Evolutionary conservation across 2,113 vertebrate genomes (phyloP), one percentile per base, ranked within the genome.

Genomic region (Lichenostomus cassidix): DNA sequence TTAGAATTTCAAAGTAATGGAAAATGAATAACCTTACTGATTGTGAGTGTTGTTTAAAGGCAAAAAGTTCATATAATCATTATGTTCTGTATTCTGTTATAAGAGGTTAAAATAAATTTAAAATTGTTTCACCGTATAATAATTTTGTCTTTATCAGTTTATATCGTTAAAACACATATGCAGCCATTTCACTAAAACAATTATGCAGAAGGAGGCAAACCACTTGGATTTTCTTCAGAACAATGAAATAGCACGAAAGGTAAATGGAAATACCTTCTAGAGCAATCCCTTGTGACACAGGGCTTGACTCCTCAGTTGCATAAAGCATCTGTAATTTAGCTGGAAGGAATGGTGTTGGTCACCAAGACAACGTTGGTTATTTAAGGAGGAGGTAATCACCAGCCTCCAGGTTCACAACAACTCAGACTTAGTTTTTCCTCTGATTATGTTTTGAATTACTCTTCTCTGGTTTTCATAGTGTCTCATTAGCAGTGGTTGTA

Each of bases 21-120:
- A 65, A 87, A 87, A 82, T 50, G 0, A 53, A 31, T 87, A 80
- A 44, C 25, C 18, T 65, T 83, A 73, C 31, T 69, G 50, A 58
- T 53, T 73, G 17, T 85, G 59, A 68, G 20, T 60, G 14, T 68
- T 85, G 21, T 87, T 92, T 58, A 86, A 79, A 95, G 59, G 24
- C 37, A 87, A 91, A 82, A 87, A 73, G 9, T 79, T 37, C 33
- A 41, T 76, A 65, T 62, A 69, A 69, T 64, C 11, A 24, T 85
- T 76, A 21, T 82, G 33, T 71, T 94, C 25, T 90, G 37, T 92
- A 90, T 86, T 60, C 31, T 88, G 39, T 44, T 91, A 47, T 39
- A 70, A 93, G 83, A 92, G 42, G 27, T 7, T 47, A 50, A 91
- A 95, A 89, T 82, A 91, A 92, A 91, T 92, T 56, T 68, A 7